Evolutionary conservation across 2,888 invertebrate genomes (phyloP).

Genomic region (Catocala nupta): DNA sequence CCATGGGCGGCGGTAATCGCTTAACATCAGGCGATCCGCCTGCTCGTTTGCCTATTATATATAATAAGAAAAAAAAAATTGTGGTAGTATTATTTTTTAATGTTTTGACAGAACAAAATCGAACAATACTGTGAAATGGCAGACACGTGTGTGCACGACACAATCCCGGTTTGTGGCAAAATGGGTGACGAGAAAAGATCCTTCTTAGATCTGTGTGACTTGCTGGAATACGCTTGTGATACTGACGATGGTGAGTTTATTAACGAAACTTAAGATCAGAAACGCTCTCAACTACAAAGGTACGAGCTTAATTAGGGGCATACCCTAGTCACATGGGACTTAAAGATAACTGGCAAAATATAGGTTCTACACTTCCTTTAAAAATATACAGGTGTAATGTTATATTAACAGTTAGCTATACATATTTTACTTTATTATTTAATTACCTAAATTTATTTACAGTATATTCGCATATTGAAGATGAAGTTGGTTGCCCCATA

Average conservation of each 20-base stretch:
- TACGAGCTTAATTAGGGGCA: too few relatives aligned
- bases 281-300: too few relatives aligned
- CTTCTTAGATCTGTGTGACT: slow-evolving; percentile 76
- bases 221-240: slow-evolving; percentile 77
- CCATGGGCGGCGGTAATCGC: too few relatives aligned
- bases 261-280: background rate
- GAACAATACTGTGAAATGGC: slow-evolving; percentile 72
- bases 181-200: slow-evolving; percentile 71
- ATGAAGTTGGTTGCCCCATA: slow-evolving; percentile 67
- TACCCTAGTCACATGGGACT: too few relatives aligned
- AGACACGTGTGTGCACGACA: slow-evolving; percentile 77
- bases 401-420: too few relatives aligned
- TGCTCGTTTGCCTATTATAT: too few relatives aligned
- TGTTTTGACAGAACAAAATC: slow-evolving; percentile 67
- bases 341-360: too few relatives aligned
- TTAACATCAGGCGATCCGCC: too few relatives aligned
- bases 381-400: too few relatives aligned
- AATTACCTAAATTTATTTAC: slow-evolving; percentile 48
- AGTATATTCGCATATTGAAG: slow-evolving; percentile 76
- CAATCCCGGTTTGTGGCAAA: slow-evolving; percentile 73
- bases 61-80: too few relatives aligned
- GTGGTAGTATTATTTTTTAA: background rate
- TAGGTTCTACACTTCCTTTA: too few relatives aligned
- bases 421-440: background rate
- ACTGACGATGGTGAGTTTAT: slow-evolving; percentile 67